Evolutionary conservation across 2,113 vertebrate genomes (phyloP).

Genomic region (Epinephelus moara): DNA sequence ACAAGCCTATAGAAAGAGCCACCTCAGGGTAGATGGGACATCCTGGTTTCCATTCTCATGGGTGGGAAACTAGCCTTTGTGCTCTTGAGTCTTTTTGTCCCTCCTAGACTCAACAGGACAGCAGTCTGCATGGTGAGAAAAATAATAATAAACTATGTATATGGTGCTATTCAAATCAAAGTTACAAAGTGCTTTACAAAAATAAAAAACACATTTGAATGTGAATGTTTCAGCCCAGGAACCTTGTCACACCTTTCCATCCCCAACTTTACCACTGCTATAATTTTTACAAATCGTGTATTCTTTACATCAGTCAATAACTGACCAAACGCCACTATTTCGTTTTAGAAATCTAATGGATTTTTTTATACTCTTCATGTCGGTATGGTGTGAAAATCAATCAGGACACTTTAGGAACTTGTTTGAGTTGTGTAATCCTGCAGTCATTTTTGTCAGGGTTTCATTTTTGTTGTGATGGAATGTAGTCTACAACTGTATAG

Average conservation of each 20-base stretch:
- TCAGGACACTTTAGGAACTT: no score
- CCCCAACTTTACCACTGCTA: neutral
- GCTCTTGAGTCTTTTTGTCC: conserved; percentile 35
- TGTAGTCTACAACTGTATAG: no score
- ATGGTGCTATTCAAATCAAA: no score
- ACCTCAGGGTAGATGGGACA: conserved; percentile 63
- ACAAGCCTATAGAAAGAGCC: conserved; percentile 55
- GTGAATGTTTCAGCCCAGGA: conserved; percentile 20
- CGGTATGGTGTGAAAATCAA: neutral
- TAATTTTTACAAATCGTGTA: neutral
- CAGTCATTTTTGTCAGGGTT: neutral
- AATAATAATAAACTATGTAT: neutral
- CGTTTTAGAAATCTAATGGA: neutral
- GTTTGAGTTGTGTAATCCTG: no score
- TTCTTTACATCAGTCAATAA: neutral
- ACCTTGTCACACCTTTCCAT: neutral
- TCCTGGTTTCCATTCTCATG: conserved; percentile 63
- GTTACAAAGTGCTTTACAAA: no score
- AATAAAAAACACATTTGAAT: neutral
- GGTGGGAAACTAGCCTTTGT: conserved; percentile 64
- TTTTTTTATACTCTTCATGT: neutral
- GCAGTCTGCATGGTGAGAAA: conserved; percentile 54
- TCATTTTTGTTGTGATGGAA: neutral
- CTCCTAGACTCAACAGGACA: conserved; percentile 69
- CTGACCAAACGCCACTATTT: neutral